Evolutionary conservation across 2,113 vertebrate species (phyloP).

Genomic region (Vanacampus margaritifer): DNA sequence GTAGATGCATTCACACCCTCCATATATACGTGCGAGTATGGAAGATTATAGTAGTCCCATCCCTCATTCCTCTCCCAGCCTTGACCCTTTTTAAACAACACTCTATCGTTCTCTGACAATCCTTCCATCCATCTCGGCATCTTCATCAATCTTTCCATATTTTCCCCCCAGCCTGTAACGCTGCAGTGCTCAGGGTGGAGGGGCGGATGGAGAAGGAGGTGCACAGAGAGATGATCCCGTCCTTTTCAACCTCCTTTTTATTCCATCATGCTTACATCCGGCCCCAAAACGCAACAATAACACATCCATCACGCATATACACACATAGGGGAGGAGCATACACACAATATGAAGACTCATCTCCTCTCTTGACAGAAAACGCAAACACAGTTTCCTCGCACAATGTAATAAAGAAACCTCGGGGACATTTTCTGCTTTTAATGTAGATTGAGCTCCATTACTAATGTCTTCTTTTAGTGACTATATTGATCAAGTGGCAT

Average conservation of each 20-base stretch:
- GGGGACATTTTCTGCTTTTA: slow-evolving; percentile 25
- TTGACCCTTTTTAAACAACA: slow-evolving; percentile 68
- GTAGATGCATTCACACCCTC: slow-evolving; percentile 17
- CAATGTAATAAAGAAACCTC: slow-evolving; percentile 51
- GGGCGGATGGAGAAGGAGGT: slow-evolving; percentile 36
- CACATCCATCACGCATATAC: slow-evolving; percentile 65
- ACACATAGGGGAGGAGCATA: background rate
- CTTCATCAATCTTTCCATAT: slow-evolving; percentile 57
- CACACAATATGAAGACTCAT: slow-evolving; percentile 40
- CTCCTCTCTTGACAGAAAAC: slow-evolving; percentile 40
- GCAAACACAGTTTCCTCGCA: slow-evolving; percentile 50
- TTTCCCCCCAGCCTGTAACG: slow-evolving; percentile 7
- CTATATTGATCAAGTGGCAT: background rate
- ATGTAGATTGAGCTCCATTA: slow-evolving; percentile 23
- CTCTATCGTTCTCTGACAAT: slow-evolving; percentile 62
- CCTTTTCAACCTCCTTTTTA: slow-evolving; percentile 62
- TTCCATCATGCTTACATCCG: slow-evolving; percentile 70
- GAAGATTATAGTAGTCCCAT: slow-evolving; percentile 59
- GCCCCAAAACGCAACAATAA: slow-evolving; percentile 68
- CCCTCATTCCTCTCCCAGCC: slow-evolving; percentile 51
- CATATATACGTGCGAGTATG: slow-evolving; percentile 20
- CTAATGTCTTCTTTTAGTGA: slow-evolving; percentile 16
- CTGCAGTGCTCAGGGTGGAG: slow-evolving; percentile 33
- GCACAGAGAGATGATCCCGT: slow-evolving; percentile 69
- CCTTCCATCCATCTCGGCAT: slow-evolving; percentile 56